A percentile compares a stretch with the other conserved stretches of the same genome.
Conservation (phyloP, 64 coral and sea anemone genomes). For the Astreopora myriophthalma region DNA sequence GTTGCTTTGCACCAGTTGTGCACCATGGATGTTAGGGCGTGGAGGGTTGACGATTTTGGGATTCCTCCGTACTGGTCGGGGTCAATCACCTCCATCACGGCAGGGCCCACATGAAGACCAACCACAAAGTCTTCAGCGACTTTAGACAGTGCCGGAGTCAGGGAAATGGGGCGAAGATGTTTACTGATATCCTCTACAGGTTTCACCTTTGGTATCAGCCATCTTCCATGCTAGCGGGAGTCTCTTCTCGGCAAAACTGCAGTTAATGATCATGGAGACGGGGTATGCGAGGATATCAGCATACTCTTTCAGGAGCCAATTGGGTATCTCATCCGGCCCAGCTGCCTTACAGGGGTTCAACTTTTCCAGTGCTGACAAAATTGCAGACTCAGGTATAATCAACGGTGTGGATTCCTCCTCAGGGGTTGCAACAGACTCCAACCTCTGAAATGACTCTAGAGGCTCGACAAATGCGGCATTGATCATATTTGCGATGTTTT, state of each 20-base stretch:
- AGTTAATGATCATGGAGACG: constrained; percentile 12
- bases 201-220: not conserved
- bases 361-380: constrained; percentile 3
- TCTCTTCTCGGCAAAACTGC: constrained; percentile 27
- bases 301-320: constrained; percentile 46
- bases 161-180: constrained; percentile 39
- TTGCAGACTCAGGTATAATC: not conserved
- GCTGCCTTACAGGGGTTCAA: constrained; percentile 38
- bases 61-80: constrained; percentile 42
- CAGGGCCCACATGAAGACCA: not conserved
- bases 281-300: constrained; percentile 1
- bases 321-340: constrained; percentile 25
- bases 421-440: constrained; percentile 1
- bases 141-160: constrained; percentile 47
- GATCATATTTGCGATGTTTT: constrained; percentile 44
- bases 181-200: not conserved
- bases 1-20: constrained; percentile 40
- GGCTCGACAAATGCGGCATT: constrained; percentile 47
- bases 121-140: constrained; percentile 31
- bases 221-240: not conserved
- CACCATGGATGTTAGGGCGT: constrained; percentile 32
- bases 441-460: constrained; percentile 31
- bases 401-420: not conserved
- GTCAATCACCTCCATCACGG: constrained; percentile 2
- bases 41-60: constrained; percentile 33